Conservation (phyloP, 2,888 invertebrate species). For the Metellina segmentata region DNA sequence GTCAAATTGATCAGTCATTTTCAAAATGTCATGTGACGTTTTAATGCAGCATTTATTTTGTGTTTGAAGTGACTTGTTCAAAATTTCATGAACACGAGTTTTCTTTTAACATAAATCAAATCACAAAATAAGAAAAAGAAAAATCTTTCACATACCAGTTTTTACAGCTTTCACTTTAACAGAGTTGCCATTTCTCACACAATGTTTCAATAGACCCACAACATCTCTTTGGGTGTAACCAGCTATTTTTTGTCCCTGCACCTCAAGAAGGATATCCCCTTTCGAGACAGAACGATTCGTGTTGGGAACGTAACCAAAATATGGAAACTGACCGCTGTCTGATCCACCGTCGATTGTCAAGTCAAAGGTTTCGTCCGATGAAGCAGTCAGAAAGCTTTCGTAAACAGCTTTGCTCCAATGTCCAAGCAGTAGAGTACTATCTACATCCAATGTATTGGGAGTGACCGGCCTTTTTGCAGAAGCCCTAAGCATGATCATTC, state of each 20-base stretch:
- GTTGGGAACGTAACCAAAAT: constrained; percentile 79
- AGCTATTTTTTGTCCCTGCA: constrained; percentile 84
- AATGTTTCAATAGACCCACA: constrained; percentile 68
- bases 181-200: constrained; percentile 83
- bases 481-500: constrained; percentile 80
- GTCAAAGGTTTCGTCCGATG: constrained; percentile 81
- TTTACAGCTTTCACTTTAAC: constrained; percentile 83
- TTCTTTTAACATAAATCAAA: not conserved
- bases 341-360: constrained; percentile 83
- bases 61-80: not conserved
- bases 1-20: no score
- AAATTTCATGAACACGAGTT: no score
- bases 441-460: constrained; percentile 77
- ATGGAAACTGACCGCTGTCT: constrained; percentile 82
- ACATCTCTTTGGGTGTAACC: constrained; percentile 84
- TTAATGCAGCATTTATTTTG: not conserved
- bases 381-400: constrained; percentile 81
- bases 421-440: constrained; percentile 69
- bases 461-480: constrained; percentile 80
- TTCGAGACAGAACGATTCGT: constrained; percentile 50
- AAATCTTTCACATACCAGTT: constrained; percentile 81
- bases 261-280: constrained; percentile 83
- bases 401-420: constrained; percentile 82
- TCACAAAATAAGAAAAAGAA: not conserved
- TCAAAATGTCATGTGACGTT: not conserved